Evolutionary conservation across 2,113 vertebrate species (phyloP), one percentile per base, ranked within the genome.

Genomic region (Xenus cinereus): DNA sequence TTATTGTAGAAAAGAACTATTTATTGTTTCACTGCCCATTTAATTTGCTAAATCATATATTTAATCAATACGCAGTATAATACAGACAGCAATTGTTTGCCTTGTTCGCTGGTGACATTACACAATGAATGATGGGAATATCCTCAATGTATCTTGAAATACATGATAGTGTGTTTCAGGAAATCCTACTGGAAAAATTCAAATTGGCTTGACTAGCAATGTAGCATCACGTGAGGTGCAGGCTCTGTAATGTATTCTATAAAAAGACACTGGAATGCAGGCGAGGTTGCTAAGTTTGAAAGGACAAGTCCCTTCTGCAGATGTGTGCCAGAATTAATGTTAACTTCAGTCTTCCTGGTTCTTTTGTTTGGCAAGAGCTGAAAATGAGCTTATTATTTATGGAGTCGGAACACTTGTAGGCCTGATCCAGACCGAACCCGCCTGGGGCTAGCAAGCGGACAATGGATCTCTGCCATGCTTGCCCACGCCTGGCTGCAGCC

Each of bases 381-480:
- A 59, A 89, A 71, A 45, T 15, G 8, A 32, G 4, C 3, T 74
- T 10, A 4, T 57, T 84, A 20, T 79, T 81, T 79, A 27, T 30
- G 23, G 39, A 67, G 12, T 46, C 28, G 8, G 30, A 75, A 30
- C 33, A 23, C 46, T 66, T 62, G 11, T 21, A 63, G 46, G 23
- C 37, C 63, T 27, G 22, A 75, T 46, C 13, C 26, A 54, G 71
- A 17, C 9, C 5, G 3, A 64, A 39, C 14, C 73, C 64, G 14
- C 39, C 13, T 27, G 39, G 71, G 43, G 35, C 50, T 2, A 5
- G 15, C 19, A 72, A 45, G n/a, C 4, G 59, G 71, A 60, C 24
- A 67, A 16, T 2, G 10, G 27, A 82, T 57, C 35, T 64, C 2
- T 64, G 39, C 19, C 0, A 0, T 51, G 48, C 35, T 48, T 60